Base-by-base conservation (phyloP, 2,797 vertebrate genomes). In the Esox lucius region DNA sequence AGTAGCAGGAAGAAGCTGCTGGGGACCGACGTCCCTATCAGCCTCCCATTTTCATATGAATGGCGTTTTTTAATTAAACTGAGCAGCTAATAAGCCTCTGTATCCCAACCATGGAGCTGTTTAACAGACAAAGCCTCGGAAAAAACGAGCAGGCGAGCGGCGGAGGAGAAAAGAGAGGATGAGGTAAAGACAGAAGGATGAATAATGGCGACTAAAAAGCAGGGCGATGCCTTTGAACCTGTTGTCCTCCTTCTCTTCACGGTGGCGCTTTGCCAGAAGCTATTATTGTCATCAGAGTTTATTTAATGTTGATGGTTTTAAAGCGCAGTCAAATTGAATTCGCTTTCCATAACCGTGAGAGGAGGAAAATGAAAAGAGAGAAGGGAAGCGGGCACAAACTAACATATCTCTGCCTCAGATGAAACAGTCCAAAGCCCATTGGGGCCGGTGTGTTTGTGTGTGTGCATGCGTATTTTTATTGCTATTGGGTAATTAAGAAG, bases 21-120 rank as follows among this genome's bases (percentile, higher is more conserved):
- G 91, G 93, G 93, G 91, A 93, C 93, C 92, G 92, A 93, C 93
- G 89, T 93, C 88, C 86, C 92, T 94, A 95, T 95, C 93, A 88
- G 93, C 91, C 91, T 88, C 91, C 87, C 89, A 95, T 95, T 95
- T 94, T 95, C 94, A 94, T 95, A 95, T 95, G 94, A 95, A 95
- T 95, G 93, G 92, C 89, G 91, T 92, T 94, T 94, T 95, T 94
- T 94, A 95, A 95, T 95, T 95, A 95, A 94, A 94, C 94, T 93
- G 89, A 94, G 92, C 93, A 89, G 91, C 92, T 94, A 95, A 95
- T 94, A 94, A 94, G 93, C 91, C 87, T 91, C 93, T 91, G 92
- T 93, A 94, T 94, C 93, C 94, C 93, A 89, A 93, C 88, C 92
- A 92, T 94, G 94, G 92, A 93, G 92, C 93, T 91, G 88, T 94